These are phyloP conservation scores for Cotesia vestalis DNA, from an alignment of 1,140 invertebrate species.

Conservation along the genomic window DNA sequence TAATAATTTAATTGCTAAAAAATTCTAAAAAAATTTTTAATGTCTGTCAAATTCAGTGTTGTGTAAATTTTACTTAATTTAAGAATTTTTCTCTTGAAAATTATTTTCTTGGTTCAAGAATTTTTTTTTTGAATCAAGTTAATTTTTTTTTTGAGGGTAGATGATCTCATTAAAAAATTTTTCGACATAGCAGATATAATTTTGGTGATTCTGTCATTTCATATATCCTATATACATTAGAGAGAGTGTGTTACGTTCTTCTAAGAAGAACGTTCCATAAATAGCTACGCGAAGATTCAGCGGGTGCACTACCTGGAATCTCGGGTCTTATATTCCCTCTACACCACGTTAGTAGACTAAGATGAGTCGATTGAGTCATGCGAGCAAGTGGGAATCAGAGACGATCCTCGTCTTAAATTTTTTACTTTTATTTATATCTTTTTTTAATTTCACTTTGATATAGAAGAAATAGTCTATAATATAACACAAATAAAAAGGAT, in stretches of 20 bases:
- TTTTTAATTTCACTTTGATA: background rate
- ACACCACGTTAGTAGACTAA: background rate
- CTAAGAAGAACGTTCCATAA: conserved; percentile 37
- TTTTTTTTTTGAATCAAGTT: too few relatives aligned
- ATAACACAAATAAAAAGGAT: background rate
- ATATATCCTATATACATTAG: background rate
- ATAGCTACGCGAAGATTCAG: conserved; percentile 37
- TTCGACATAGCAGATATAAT: conserved; percentile 1
- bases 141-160: too few relatives aligned
- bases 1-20: too few relatives aligned
- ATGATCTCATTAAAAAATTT: background rate
- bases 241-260: conserved; percentile 21
- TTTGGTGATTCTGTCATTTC: background rate
- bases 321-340: conserved; percentile 19
- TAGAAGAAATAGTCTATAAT: background rate
- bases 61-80: too few relatives aligned
- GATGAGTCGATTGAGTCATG: conserved; percentile 33
- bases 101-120: too few relatives aligned
- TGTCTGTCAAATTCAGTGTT: too few relatives aligned
- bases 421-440: background rate
- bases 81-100: too few relatives aligned
- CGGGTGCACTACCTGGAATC: conserved; percentile 34
- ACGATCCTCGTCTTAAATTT: background rate
- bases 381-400: conserved; percentile 26
- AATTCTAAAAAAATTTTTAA: too few relatives aligned